Evolutionary conservation across 2,113 vertebrate species (phyloP).

Genomic region (Elaphurus davidianus): DNA sequence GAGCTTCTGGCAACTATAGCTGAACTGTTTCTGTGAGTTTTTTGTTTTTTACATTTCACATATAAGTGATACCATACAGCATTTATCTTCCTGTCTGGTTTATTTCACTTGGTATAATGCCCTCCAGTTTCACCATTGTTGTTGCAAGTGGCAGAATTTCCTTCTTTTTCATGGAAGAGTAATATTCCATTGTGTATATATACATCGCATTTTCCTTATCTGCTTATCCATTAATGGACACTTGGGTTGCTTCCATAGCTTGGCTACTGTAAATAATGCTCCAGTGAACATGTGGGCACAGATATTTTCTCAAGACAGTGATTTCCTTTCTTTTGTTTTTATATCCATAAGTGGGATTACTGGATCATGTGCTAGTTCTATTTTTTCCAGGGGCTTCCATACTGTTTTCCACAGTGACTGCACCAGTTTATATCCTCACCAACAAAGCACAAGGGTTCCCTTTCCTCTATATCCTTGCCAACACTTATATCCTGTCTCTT

Average conservation of each 20-base stretch:
- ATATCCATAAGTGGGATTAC: neutral
- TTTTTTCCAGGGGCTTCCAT: neutral
- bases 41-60: neutral
- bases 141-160: neutral
- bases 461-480: neutral
- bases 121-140: neutral
- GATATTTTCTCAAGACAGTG: neutral
- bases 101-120: neutral
- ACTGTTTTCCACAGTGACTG: neutral
- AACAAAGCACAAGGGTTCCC: neutral
- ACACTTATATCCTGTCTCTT: neutral
- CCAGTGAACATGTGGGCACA: neutral
- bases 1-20: neutral
- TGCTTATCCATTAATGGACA: neutral
- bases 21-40: neutral
- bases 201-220: neutral
- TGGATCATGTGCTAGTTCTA: neutral
- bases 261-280: neutral
- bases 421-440: neutral
- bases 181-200: too few relatives aligned
- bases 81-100: neutral
- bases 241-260: neutral
- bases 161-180: neutral
- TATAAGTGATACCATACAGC: neutral
- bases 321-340: neutral